Base-by-base conservation (phyloP, 2,797 vertebrate genomes). In the Otus scops region DNA sequence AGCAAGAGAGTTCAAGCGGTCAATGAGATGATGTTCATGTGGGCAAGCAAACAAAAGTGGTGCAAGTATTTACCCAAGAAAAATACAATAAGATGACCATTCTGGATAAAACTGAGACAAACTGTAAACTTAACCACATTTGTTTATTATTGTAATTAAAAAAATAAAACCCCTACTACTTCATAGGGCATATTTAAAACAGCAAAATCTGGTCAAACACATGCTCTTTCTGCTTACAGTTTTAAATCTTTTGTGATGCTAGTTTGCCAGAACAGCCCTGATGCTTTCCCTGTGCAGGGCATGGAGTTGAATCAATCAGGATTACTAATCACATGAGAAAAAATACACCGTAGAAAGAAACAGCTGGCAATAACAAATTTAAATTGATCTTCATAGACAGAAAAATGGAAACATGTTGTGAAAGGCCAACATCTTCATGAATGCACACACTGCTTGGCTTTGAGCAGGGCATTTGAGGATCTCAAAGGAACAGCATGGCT, bases 351-450 rank as follows among this genome's bases (percentile, higher is more conserved):
- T 21, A 90, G 85, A 95, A 89, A 96, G 87, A 93, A 97, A 87
- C 87, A 97, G 96, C 92, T 97, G 94, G 95, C 85, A 93, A 94
- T 67, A 92, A 85, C 59, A 50, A 90, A 77, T 91, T 85, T 73
- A 94, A 96, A 93, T 95, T 81, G 57, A 93, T 96, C 95, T 67
- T 78, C 83, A 94, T 39, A 79, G 53, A 74, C 71, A 89, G 68
- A 76, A 74, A 74, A 86, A 73, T 65, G 77, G 91, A 92, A 91
- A 78, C 54, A 59, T 43, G 87, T 67, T 83, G 73, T 45, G 71
- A 94, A 61, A 97, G 92, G 68, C 27, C 86, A 92, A 67, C 70
- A 68, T 73, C 67, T 88, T 91, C 75, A 89, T 56, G 76, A 97
- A 95, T 70, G 60, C 78, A 87, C 50, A 67, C 36, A 39, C 76